phyloP scores from a whole-genome alignment of 2,888 invertebrate species.

The Clitarchus hookeri region DNA sequence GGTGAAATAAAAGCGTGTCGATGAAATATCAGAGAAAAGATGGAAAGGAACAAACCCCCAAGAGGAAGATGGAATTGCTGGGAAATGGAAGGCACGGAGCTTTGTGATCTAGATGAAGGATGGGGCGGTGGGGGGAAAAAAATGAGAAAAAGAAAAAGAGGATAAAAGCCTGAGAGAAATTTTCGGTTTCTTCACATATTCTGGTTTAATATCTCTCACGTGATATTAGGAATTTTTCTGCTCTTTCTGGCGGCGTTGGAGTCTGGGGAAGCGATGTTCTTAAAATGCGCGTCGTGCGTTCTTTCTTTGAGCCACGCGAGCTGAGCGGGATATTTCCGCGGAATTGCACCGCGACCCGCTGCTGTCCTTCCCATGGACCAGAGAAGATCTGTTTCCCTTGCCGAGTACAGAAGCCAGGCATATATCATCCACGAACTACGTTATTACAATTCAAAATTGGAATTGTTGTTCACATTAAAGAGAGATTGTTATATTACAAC shows the following conservation, averaged over 20 bases:
- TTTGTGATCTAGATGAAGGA: background rate
- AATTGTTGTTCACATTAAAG: too few species aligned
- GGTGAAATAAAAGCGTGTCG: constrained; percentile 14
- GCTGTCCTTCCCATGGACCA: too few species aligned
- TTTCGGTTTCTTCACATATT: constrained; percentile 3
- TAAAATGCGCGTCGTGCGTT: background rate
- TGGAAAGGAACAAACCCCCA: background rate
- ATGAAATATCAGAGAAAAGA: background rate
- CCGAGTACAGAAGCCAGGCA: too few species aligned
- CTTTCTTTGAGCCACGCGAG: background rate
- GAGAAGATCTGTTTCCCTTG: too few species aligned
- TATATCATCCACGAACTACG: too few species aligned
- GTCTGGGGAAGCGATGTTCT: background rate
- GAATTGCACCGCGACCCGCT: background rate
- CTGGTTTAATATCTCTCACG: constrained; percentile 8
- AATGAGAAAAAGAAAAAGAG: background rate
- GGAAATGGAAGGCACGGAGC: background rate
- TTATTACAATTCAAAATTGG: too few species aligned
- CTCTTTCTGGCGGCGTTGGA: background rate
- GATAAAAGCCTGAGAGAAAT: constrained; percentile 14
- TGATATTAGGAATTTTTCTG: constrained; percentile 5
- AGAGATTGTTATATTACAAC: too few species aligned
- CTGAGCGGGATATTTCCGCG: background rate
- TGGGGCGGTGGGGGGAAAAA: background rate
- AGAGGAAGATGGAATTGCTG: background rate